These are phyloP conservation scores for Telenomus remus DNA, from an alignment of 1,140 invertebrate genomes.

Conservation along the genomic window DNA sequence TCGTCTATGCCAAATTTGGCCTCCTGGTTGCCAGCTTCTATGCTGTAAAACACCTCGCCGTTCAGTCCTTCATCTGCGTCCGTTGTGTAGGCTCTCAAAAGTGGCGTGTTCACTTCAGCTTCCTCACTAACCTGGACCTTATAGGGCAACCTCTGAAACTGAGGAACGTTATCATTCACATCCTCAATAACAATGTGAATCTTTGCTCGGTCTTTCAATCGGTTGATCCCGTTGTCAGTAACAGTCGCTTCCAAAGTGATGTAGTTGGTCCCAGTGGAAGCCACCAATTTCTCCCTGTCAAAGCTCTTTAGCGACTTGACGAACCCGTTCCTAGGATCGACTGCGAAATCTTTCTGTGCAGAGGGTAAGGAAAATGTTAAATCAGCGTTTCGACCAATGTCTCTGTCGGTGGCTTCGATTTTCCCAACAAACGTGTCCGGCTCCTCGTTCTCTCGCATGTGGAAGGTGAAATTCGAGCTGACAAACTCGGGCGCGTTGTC, in stretches of 20 bases:
- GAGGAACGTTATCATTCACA: slow-evolving; percentile 94
- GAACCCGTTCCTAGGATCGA: slow-evolving; percentile 94
- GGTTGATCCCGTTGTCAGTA: slow-evolving; percentile 88
- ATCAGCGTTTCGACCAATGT: slow-evolving; percentile 93
- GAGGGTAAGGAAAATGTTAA: slow-evolving; percentile 88
- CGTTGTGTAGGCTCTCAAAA: slow-evolving; percentile 88
- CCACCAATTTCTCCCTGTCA: slow-evolving; percentile 89
- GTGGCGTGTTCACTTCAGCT: slow-evolving; percentile 83
- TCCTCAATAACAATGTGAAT: slow-evolving; percentile 91
- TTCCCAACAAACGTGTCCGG: slow-evolving; percentile 92
- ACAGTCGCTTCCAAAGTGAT: slow-evolving; percentile 90
- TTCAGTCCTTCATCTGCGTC: slow-evolving; percentile 94
- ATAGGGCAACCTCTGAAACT: slow-evolving; percentile 89
- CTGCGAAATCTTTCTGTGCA: slow-evolving; percentile 88
- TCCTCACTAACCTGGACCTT: slow-evolving; percentile 90
- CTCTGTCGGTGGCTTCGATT: slow-evolving; percentile 90
- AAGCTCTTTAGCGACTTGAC: slow-evolving; percentile 90
- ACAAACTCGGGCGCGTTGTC: slow-evolving; percentile 94
- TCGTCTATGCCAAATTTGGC: slow-evolving; percentile 89
- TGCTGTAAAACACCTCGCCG: slow-evolving; percentile 90
- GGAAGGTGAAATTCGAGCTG: slow-evolving; percentile 89
- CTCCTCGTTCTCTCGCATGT: slow-evolving; percentile 91
- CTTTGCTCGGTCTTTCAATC: slow-evolving; percentile 90
- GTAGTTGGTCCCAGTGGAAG: slow-evolving; percentile 84
- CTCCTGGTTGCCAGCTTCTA: slow-evolving; percentile 88